Percentiles rank a stretch among this genome's conserved stretches.
Evolutionary conservation across 2,113 vertebrate genomes (phyloP).

Genomic region (Peromyscus leucopus): DNA sequence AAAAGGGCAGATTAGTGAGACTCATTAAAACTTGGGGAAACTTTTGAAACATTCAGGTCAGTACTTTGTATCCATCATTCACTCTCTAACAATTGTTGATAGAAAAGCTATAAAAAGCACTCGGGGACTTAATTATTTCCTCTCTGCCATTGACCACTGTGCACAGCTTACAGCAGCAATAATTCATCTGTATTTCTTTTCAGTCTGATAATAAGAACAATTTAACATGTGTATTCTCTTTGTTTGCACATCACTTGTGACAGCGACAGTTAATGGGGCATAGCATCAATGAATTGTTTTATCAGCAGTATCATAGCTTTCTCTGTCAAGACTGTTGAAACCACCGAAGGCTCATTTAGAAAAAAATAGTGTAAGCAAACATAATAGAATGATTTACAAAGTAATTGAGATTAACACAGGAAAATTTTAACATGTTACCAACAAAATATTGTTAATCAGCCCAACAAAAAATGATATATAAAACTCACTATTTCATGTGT

Average conservation of each 20-base stretch:
- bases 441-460: neutral
- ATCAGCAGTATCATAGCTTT: neutral
- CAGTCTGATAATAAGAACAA: neutral
- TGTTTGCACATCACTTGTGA: neutral
- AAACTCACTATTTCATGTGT: neutral
- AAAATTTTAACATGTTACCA: neutral
- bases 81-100: slow-evolving; percentile 19
- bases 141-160: neutral
- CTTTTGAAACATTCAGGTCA: slow-evolving; percentile 41
- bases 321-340: neutral
- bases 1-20: slow-evolving; percentile 46
- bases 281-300: neutral
- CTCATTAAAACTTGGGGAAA: slow-evolving; percentile 57
- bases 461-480: neutral
- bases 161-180: neutral
- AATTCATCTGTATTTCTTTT: neutral
- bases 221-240: neutral
- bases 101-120: neutral
- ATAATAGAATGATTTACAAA: slow-evolving; percentile 40
- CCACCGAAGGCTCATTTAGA: slow-evolving; percentile 18
- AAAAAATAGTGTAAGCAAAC: slow-evolving; percentile 1
- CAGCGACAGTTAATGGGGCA: neutral
- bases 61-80: slow-evolving; percentile 15
- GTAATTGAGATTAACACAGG: neutral
- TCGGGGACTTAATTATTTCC: slow-evolving; percentile 44